Conservation (phyloP, 2,797 vertebrate genomes). For the Gymnoscopelus braueri region DNA sequence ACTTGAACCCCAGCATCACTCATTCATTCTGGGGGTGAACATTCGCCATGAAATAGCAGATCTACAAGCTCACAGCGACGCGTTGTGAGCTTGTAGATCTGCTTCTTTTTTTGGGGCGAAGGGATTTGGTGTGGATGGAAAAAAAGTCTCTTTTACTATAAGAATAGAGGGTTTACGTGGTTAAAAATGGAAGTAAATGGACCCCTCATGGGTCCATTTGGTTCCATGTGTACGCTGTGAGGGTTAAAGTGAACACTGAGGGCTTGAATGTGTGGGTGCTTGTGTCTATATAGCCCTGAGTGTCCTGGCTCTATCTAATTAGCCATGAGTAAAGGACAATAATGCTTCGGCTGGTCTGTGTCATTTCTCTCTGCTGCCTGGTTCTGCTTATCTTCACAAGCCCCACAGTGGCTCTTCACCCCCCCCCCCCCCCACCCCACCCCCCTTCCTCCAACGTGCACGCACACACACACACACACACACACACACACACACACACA, state of each 20-base stretch:
- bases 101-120: too few species aligned
- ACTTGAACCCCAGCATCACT: too few species aligned
- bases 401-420: slow-evolving; percentile 67
- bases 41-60: too few species aligned
- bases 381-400: slow-evolving; percentile 84
- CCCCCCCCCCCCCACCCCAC: slow-evolving; percentile 20
- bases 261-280: slow-evolving; percentile 68
- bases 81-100: too few species aligned
- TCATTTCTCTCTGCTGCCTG: slow-evolving; percentile 77
- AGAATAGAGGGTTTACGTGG: too few species aligned
- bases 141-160: too few species aligned
- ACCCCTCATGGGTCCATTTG: too few species aligned
- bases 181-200: too few species aligned
- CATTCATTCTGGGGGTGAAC: too few species aligned
- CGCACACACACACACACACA: background rate
- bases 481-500: slow-evolving; percentile 8
- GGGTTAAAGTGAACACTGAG: background rate
- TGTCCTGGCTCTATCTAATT: slow-evolving; percentile 83
- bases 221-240: too few species aligned
- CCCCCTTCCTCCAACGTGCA: slow-evolving; percentile 20
- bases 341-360: slow-evolving; percentile 85
- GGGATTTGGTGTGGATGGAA: too few species aligned
- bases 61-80: too few species aligned
- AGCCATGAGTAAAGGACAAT: slow-evolving; percentile 85
- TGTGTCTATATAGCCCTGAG: slow-evolving; percentile 72